Percentiles rank a stretch among this genome's conserved stretches.
These are phyloP conservation scores for Drosophila arizonae DNA, from an alignment of 1,140 invertebrate genomes.

Conservation along the genomic window DNA sequence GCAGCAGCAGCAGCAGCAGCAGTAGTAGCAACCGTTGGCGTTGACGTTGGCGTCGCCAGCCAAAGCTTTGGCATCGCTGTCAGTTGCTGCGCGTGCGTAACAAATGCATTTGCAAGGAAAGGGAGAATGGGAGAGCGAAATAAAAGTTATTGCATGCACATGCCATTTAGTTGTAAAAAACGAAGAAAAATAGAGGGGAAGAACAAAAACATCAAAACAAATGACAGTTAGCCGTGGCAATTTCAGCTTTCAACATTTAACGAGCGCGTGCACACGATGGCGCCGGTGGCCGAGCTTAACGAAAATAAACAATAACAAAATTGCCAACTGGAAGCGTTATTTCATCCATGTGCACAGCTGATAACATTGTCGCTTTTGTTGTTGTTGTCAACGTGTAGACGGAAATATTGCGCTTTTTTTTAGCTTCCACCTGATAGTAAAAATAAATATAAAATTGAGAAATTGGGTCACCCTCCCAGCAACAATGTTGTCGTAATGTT, in stretches of 20 bases:
- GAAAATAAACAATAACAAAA: constrained; percentile 64
- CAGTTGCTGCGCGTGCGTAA: constrained; percentile 47
- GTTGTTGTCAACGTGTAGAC: constrained; percentile 23
- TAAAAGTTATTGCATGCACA: constrained; percentile 25
- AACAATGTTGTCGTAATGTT: constrained; percentile 45
- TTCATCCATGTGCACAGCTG: constrained; percentile 42
- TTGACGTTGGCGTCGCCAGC: constrained; percentile 6
- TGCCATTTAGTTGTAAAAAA: constrained; percentile 31
- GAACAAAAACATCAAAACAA: constrained; percentile 22
- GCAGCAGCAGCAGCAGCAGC: background rate
- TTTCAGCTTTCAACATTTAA: constrained; percentile 61
- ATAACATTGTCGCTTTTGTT: constrained; percentile 5
- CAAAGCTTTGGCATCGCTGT: background rate
- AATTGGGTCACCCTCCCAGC: constrained; percentile 43
- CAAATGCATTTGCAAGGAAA: constrained; percentile 36
- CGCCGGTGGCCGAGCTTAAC: constrained; percentile 61
- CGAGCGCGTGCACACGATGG: constrained; percentile 69
- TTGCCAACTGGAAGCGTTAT: constrained; percentile 42
- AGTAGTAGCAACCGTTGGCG: background rate
- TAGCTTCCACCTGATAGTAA: constrained; percentile 27
- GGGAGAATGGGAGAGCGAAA: background rate
- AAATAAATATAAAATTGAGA: constrained; percentile 12
- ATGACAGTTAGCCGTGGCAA: constrained; percentile 60
- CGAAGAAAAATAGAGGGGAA: background rate
- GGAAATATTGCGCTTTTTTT: constrained; percentile 42